phyloP scores from a whole-genome alignment of 2,113 vertebrate species.

The Seriola aureovittata region DNA sequence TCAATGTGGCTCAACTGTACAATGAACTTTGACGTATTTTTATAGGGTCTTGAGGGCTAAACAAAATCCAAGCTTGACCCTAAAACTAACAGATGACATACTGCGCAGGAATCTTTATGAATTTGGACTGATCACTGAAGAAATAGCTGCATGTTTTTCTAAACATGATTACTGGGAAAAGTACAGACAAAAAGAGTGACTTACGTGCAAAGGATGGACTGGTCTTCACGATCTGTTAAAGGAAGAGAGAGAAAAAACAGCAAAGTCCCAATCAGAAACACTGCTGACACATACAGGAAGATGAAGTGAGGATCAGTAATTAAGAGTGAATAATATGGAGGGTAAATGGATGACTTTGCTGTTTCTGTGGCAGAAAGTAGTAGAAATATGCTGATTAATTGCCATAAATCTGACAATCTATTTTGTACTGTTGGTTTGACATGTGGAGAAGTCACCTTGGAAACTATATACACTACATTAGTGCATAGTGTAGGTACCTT shows the following conservation, averaged over 20 bases:
- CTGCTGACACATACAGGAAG: background rate
- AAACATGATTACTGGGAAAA: background rate
- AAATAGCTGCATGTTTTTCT: background rate
- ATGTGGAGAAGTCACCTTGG: too few relatives aligned
- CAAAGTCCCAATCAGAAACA: background rate
- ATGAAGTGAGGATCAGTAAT: background rate
- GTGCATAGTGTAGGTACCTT: too few relatives aligned
- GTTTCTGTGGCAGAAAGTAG: background rate
- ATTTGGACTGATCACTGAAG: background rate
- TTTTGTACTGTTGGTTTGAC: too few relatives aligned
- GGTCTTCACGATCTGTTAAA: slow-evolving; percentile 83
- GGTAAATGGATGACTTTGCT: background rate
- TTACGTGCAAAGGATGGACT: slow-evolving; percentile 87
- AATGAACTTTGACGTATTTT: background rate
- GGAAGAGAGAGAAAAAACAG: slow-evolving; percentile 12
- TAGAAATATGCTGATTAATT: background rate
- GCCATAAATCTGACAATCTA: too few relatives aligned
- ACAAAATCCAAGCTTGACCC: background rate
- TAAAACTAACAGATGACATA: background rate
- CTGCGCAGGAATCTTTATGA: too few relatives aligned
- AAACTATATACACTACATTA: too few relatives aligned
- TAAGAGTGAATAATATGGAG: background rate
- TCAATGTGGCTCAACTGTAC: background rate
- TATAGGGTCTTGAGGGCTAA: background rate
- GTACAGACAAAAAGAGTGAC: slow-evolving; percentile 26